Percentiles rank a stretch among this genome's conserved stretches.
Conservation (phyloP, 2,797 vertebrate species). For the Eulemur rubriventer region DNA sequence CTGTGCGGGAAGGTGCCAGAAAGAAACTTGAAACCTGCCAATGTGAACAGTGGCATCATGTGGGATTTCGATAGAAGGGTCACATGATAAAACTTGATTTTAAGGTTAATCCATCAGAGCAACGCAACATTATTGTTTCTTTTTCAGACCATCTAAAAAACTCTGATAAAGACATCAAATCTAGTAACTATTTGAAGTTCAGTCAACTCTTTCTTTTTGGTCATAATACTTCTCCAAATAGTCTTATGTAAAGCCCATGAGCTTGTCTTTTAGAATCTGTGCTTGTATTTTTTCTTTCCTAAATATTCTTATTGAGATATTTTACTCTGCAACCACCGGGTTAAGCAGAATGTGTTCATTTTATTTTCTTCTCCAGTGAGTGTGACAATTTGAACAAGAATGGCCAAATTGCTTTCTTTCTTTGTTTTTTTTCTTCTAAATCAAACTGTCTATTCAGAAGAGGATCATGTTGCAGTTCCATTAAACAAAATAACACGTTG, state of each 20-base stretch:
- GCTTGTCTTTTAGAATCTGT: background rate
- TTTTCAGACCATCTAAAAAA: background rate
- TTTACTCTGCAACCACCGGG: slow-evolving; percentile 33
- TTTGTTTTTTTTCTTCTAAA: slow-evolving; percentile 62
- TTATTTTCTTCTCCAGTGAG: slow-evolving; percentile 38
- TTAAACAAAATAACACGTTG: slow-evolving; percentile 78
- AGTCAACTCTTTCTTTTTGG: background rate
- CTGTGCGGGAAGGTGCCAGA: background rate
- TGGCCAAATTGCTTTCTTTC: slow-evolving; percentile 79
- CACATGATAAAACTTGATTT: background rate
- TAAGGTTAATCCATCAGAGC: background rate
- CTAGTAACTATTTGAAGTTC: background rate
- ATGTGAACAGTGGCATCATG: rapidly evolving
- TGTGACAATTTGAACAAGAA: slow-evolving; percentile 72
- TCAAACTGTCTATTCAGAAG: slow-evolving; percentile 63
- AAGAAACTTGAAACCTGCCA: background rate
- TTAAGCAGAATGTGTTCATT: slow-evolving; percentile 68
- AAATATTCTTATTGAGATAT: background rate
- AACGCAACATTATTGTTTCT: background rate
- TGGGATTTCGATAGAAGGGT: background rate
- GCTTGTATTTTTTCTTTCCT: background rate
- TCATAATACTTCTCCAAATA: background rate
- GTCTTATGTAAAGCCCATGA: background rate
- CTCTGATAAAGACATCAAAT: background rate
- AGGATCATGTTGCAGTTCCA: slow-evolving; percentile 56